Evolutionary conservation across 2,113 vertebrate genomes (phyloP), one percentile per base, ranked within the genome.

Genomic region (Reinhardtius hippoglossoides): DNA sequence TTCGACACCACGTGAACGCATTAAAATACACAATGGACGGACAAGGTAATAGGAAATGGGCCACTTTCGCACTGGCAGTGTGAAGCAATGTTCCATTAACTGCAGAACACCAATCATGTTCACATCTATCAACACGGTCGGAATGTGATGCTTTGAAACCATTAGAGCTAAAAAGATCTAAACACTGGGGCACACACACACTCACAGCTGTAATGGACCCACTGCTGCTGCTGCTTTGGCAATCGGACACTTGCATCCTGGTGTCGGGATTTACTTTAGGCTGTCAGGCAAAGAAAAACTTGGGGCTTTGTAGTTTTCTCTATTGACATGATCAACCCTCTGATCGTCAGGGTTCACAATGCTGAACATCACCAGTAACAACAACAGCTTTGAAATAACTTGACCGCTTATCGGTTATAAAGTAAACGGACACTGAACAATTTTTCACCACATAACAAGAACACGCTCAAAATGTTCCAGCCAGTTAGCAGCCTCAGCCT

Each of bases 381-480:
- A 44, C 7, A 12, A 13, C 40, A 23, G 3, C 58, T 7, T 31
- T 31, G 20, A 50, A 24, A 16, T 23, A 15, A 52, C 37, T 27
- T 13, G 24, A 13, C 3, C 40, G 3, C 44, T 75, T 24, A 67
- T 18, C 42, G 9, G 57, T 37, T 7, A 63, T 21, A 21, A n/a
- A 40, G 37, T 62, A 16, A 56, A 76, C 3, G 5, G 26, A 52
- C 65, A 14, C 24, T 31, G 8, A 20, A 46, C 20, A 48, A 14
- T 20, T 61, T 67, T 46, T 60, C 24, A 46, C 27, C 3, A 5
- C 21, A 46, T 58, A 27, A 64, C 42, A 69, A 14, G 50, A 76
- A 54, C 31, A 24, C 50, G 44, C 67, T 66, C 37, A 80, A 78
- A 31, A 57, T n/a, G 61, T 74, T 84, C 72, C 67, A 59, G 23